Base-by-base conservation (phyloP, 2,113 vertebrate genomes). In the Sander lucioperca region DNA sequence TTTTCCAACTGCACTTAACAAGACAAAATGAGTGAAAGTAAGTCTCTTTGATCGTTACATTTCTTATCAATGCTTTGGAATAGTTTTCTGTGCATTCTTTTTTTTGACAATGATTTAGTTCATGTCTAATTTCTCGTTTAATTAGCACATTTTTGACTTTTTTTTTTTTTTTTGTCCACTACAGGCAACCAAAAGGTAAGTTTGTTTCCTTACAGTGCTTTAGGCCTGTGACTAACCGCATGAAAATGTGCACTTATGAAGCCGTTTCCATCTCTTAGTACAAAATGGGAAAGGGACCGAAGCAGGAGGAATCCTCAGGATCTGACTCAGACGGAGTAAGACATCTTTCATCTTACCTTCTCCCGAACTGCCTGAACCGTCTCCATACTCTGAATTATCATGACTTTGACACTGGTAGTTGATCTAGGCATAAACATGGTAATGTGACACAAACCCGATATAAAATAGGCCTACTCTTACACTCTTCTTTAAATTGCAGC, bases 1-100 rank as follows among this genome's bases (percentile, higher is more conserved):
- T 33, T 14, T 14, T 62, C 58, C 0, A 19, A 19, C 27, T 3
- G 18, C 25, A 33, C 23, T 66, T 39, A 47, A 77, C 25, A 15
- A 80, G 53, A 45, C 27, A 90, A 86, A 57, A 93, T 89, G 90
- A 61, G 64, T 33, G 1, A 6, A 6, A 6, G 5, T 89, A 82
- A 86, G 90, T 90, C 0, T 71, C 5, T 57, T 27, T 62, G 1
- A 68, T 39, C 50, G 16, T 36, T 43, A 6, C 21, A 51, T 43
- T 12, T 23, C 12, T 51, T 39, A 10, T 3, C 7, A 65, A 25
- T 65, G 1, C 23, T 45, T 50, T 50, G 23, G 21, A 51, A 57
- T 56, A 0, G 5, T 2, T 54, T 74, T 56, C 15, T 14, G 14
- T 45, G 18, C 61, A 39, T 21, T 2, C 6, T 36, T 57, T 57